A percentile compares a stretch with the other conserved stretches of the same genome.
phyloP scores from a whole-genome alignment of 1,140 invertebrate genomes.

The Probaryconus sp. region DNA sequence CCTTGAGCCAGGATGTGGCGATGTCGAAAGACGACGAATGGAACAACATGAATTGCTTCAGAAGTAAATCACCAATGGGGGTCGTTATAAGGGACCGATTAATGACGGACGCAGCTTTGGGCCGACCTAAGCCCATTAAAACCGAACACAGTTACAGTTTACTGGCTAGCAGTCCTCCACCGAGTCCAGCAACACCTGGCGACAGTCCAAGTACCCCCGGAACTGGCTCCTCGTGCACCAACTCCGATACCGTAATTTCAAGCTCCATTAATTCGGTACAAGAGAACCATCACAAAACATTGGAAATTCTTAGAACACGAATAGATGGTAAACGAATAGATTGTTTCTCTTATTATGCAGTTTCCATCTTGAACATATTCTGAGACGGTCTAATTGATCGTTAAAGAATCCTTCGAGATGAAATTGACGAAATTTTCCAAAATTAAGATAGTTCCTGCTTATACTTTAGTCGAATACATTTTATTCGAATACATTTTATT shows the following conservation, averaged over 20 bases:
- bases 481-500: too few species aligned
- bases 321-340: conserved; percentile 70
- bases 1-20: conserved; percentile 66
- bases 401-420: too few species aligned
- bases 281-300: conserved; percentile 62
- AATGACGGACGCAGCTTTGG: conserved; percentile 92
- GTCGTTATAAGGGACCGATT: conserved; percentile 91
- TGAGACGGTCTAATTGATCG: too few species aligned
- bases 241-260: conserved; percentile 19
- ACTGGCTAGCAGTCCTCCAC: conserved; percentile 80
- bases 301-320: conserved; percentile 60
- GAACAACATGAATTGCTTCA: conserved; percentile 56
- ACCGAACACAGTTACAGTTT: conserved; percentile 91
- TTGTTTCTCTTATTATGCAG: background rate
- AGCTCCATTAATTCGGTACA: conserved; percentile 55
- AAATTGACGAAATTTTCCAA: too few species aligned
- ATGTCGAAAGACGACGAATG: conserved; percentile 74
- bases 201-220: conserved; percentile 61
- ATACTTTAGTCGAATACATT: too few species aligned
- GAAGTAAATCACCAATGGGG: conserved; percentile 69
- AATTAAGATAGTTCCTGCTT: too few species aligned
- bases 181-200: conserved; percentile 78
- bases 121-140: conserved; percentile 86
- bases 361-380: too few species aligned
- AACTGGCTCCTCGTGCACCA: conserved; percentile 46